Evolutionary conservation across 2,113 vertebrate species (phyloP).

Genomic region (Archilochus colubris): DNA sequence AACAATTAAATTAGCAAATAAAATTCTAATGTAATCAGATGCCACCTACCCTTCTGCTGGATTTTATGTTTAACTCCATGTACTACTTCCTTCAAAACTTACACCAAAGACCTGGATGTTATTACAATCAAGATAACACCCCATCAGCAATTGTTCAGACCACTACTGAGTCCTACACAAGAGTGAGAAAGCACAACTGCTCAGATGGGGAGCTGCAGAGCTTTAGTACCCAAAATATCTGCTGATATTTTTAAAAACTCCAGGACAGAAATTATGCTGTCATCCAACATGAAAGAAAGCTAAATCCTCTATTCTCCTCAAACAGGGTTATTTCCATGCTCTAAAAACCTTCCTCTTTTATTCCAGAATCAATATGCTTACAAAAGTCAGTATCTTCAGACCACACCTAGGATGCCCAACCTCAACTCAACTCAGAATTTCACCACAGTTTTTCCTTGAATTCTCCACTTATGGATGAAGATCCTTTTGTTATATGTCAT

Average conservation of each 20-base stretch:
- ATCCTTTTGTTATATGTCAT: neutral
- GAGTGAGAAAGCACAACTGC: neutral
- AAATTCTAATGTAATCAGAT: neutral
- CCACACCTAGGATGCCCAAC: neutral
- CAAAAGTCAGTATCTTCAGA: neutral
- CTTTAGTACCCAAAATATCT: neutral
- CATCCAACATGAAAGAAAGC: neutral
- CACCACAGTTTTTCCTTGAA: neutral
- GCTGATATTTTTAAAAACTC: neutral
- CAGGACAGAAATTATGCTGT: neutral
- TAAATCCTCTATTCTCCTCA: neutral
- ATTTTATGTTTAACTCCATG: neutral
- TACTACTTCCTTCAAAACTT: neutral
- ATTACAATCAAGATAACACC: neutral
- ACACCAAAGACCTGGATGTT: neutral
- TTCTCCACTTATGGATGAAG: neutral
- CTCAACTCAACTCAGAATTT: neutral
- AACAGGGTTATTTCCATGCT: neutral
- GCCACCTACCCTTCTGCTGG: neutral
- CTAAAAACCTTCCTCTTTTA: neutral
- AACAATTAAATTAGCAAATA: neutral
- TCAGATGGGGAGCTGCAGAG: neutral
- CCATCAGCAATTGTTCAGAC: neutral
- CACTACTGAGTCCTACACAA: neutral
- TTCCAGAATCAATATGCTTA: neutral